Percentiles rank a stretch among this genome's conserved stretches.
phyloP scores from a whole-genome alignment of 37 sponge, comb jelly and placozoan genomes.

The Haliclona indistincta region DNA sequence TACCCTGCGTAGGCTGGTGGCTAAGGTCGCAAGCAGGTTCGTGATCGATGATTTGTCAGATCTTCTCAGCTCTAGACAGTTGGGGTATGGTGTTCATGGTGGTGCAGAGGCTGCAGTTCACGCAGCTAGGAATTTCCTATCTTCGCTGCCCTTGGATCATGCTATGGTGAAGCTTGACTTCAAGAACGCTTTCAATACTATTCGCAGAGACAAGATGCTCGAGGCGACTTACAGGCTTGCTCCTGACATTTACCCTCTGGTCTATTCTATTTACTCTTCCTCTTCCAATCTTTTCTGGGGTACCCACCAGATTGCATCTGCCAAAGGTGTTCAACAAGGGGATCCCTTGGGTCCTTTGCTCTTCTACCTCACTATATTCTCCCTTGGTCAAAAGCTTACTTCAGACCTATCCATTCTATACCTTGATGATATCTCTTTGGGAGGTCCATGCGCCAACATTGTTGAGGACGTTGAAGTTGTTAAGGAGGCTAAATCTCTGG shows the following conservation, averaged over 20 bases:
- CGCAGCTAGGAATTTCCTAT: conserved; percentile 8
- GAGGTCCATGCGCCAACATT: not conserved
- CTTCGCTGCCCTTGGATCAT: not conserved
- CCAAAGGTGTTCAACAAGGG: no score
- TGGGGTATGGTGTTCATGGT: conserved; percentile 23
- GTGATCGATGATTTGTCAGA: no score
- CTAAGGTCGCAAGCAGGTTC: no score
- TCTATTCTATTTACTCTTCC: conserved; percentile 30
- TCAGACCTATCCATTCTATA: conserved; percentile 3
- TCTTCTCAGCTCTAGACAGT: no score
- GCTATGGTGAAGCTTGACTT: conserved; percentile 16
- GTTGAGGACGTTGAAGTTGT: not conserved
- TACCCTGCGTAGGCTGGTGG: no score
- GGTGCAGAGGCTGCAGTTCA: no score
- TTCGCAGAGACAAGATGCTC: conserved; percentile 7
- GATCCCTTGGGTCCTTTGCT: no score
- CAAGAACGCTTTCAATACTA: conserved; percentile 24
- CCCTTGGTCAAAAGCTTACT: not conserved
- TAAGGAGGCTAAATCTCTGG: not conserved
- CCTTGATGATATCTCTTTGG: conserved; percentile 16
- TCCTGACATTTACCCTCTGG: conserved; percentile 4
- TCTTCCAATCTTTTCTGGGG: conserved; percentile 29
- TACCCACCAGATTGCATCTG: conserved; percentile 9
- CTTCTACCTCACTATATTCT: conserved; percentile 2
- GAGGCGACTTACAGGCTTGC: not conserved